These are phyloP conservation scores for Zoanthus sansibaricus DNA, from an alignment of 92 coral and sea anemone genomes.

Conservation along the genomic window DNA sequence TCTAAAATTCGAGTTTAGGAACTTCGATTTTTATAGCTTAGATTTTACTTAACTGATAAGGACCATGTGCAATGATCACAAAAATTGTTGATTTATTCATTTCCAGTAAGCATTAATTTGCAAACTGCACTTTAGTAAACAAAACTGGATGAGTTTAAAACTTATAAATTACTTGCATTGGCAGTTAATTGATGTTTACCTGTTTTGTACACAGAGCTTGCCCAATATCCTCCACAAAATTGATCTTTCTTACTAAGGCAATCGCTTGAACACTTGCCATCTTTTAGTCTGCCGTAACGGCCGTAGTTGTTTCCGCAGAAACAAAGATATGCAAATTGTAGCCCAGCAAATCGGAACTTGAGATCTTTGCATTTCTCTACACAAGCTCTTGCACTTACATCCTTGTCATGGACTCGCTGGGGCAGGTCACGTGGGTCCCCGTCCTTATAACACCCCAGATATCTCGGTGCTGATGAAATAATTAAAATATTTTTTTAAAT, in stretches of 20 bases:
- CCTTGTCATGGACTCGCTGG: constrained; percentile 81
- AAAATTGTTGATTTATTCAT: no score
- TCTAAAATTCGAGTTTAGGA: no score
- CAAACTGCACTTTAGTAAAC: no score
- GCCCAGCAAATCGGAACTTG: constrained; percentile 85
- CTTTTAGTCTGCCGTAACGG: constrained; percentile 86
- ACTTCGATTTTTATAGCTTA: no score
- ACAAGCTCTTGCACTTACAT: constrained; percentile 77
- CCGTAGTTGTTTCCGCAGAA: constrained; percentile 94
- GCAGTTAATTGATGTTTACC: constrained; percentile 49
- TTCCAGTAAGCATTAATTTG: no score
- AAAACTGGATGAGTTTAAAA: no score
- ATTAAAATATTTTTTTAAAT: no score
- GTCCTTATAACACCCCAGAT: constrained; percentile 94
- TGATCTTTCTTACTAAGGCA: constrained; percentile 70
- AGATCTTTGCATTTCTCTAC: constrained; percentile 83
- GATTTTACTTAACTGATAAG: no score
- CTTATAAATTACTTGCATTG: no score
- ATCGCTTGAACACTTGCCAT: constrained; percentile 82
- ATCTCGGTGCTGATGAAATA: constrained; percentile 59
- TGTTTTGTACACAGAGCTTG: constrained; percentile 86
- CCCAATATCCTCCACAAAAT: constrained; percentile 97
- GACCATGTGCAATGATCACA: no score
- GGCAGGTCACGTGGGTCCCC: constrained; percentile 97
- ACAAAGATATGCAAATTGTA: constrained; percentile 94